Evolutionary conservation across 2,888 invertebrate genomes (phyloP), one percentile per base, ranked within the genome.

Genomic region (Aleiodes alternator): DNA sequence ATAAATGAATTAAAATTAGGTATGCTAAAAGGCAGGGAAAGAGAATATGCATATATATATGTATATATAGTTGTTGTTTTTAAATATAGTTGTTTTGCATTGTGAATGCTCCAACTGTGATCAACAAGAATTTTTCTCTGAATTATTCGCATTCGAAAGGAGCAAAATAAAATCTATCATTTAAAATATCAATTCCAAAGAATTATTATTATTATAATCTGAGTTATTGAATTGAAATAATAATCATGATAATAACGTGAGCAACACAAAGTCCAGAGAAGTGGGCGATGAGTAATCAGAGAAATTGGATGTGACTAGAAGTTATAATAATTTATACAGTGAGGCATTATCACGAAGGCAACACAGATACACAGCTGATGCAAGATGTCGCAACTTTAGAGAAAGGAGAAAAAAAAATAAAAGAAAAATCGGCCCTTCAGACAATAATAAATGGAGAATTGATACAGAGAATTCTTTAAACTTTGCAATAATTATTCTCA

Each of bases 1-100:
- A 64, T 64, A 64, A 64, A 64, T 48, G 64, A 64, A 43, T 43
- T 43, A 43, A 43, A 43, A 43, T 43, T 43, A 43, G 64, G 64
- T 64, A 48, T 8, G 43, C 14, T 64, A n/a, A 34, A 4, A 34
- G 64, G 23, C 43, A 16, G 64, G n/a, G 16, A 23, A 43, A 43
- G 61, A 3, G 3, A 16, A 34, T 6, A 23, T 43, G 16, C 9
- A 64, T 23, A 61, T 59, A 16, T 8, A 34, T 6, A 23, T 43
- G 16, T 16, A 64, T 23, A 61, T 59, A 16, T 8, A n/a, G 59
- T 7, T 16, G 48, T 64, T 43, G 16, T 64, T 64, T 64, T 64
- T 43, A 64, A 64, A 43, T 5, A 64, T 29, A 56, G n/a, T 56
- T 56, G 16, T 64, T 61, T 38, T 43, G 5, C 64, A 9, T 64